phyloP scores from a whole-genome alignment of 2,113 vertebrate genomes.

The Archocentrus centrarchus region DNA sequence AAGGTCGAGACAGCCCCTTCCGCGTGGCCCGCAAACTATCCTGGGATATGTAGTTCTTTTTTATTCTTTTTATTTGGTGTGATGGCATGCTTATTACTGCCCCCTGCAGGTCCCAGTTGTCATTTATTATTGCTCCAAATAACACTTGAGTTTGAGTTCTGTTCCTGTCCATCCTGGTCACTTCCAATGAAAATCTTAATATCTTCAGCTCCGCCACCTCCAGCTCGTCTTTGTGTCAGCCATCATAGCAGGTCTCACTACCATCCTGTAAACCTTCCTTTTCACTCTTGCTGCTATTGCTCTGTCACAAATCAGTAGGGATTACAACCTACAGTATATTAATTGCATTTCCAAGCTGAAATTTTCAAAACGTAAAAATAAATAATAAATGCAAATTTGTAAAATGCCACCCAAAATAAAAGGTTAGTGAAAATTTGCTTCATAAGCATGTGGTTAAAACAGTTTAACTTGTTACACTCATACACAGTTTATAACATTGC shows the following conservation, averaged over 20 bases:
- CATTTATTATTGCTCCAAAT: background rate
- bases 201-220: background rate
- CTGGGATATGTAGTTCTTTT: slow-evolving; percentile 63
- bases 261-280: background rate
- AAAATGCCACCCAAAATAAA: no score
- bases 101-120: background rate
- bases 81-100: background rate
- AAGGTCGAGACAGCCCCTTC: slow-evolving; percentile 67
- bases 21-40: slow-evolving; percentile 7
- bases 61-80: background rate
- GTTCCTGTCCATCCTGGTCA: background rate
- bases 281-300: background rate
- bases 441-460: no score
- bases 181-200: background rate
- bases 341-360: background rate
- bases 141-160: background rate
- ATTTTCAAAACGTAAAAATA: background rate
- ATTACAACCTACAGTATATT: background rate
- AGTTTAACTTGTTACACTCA: no score
- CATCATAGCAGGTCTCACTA: background rate
- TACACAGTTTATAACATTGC: no score
- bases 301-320: background rate
- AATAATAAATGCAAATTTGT: no score
- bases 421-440: no score
- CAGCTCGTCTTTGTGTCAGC: no score